phyloP scores from a whole-genome alignment of 2,113 vertebrate species.

The Daphoenositta chrysoptera region DNA sequence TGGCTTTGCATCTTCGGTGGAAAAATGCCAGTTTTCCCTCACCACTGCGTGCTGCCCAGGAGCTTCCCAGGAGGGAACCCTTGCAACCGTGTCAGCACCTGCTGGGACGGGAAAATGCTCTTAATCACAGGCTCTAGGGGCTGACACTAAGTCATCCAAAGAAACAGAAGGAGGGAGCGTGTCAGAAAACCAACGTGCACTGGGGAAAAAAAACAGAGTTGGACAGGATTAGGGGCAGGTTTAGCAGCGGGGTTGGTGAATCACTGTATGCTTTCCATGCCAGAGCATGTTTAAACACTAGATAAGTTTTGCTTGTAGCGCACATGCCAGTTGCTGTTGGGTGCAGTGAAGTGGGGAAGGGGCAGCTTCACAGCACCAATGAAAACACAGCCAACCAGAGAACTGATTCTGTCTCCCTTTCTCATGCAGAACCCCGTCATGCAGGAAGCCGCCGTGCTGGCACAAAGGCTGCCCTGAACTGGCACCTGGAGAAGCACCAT shows the following conservation, averaged over 20 bases:
- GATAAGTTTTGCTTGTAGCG: background rate
- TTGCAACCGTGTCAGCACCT: background rate
- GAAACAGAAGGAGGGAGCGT: background rate
- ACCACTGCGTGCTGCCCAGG: rapidly evolving
- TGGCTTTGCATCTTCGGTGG: background rate
- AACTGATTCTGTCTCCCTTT: background rate
- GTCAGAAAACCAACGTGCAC: background rate
- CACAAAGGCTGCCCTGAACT: background rate
- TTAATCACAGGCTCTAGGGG: background rate
- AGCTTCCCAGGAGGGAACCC: background rate
- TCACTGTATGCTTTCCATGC: background rate
- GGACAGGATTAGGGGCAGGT: background rate
- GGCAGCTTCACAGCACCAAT: background rate
- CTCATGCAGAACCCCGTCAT: background rate
- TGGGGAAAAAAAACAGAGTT: background rate
- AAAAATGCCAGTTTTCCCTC: rapidly evolving
- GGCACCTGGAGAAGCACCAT: background rate
- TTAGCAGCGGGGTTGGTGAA: background rate
- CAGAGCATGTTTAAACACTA: background rate
- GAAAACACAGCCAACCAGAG: background rate
- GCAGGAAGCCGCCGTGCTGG: background rate
- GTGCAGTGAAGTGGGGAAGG: background rate
- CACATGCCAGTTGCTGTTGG: background rate
- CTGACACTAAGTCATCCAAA: background rate
- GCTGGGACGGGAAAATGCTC: background rate